Evolutionary conservation across 2,888 invertebrate genomes (phyloP).

Genomic region (Brachycybe producta): DNA sequence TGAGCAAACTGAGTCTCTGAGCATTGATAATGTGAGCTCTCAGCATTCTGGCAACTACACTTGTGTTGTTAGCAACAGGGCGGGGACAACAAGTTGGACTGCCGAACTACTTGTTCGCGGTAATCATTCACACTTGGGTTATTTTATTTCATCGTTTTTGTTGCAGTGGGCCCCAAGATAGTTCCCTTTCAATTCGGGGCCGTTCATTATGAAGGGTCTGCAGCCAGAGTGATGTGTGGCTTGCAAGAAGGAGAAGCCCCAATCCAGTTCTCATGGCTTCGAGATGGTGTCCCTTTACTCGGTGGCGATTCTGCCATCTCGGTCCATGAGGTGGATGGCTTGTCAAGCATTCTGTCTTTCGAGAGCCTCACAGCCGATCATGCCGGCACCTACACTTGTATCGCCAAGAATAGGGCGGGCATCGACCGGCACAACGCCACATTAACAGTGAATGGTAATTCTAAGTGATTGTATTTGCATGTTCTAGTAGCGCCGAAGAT

Average conservation of each 20-base stretch:
- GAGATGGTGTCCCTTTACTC: slow-evolving; percentile 45
- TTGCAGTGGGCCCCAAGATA: slow-evolving; percentile 35
- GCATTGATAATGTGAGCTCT: slow-evolving; percentile 30
- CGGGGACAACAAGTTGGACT: slow-evolving; percentile 9
- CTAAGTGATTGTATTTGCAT: slow-evolving; percentile 19
- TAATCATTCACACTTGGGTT: not conserved
- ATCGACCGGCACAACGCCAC: not conserved
- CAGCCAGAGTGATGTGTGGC: slow-evolving; percentile 65
- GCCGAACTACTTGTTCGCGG: slow-evolving; percentile 14
- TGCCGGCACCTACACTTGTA: slow-evolving; percentile 6
- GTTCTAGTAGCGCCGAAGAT: slow-evolving; percentile 17
- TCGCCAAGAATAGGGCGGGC: slow-evolving; percentile 2
- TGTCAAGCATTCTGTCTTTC: slow-evolving; percentile 6
- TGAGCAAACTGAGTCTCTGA: slow-evolving; percentile 29
- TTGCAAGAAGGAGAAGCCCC: slow-evolving; percentile 68
- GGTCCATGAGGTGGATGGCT: slow-evolving; percentile 3
- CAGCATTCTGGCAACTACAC: slow-evolving; percentile 33
- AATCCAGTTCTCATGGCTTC: slow-evolving; percentile 63
- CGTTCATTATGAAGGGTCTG: slow-evolving; percentile 59
- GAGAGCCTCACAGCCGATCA: not conserved
- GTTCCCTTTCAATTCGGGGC: slow-evolving; percentile 72
- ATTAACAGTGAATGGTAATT: slow-evolving; percentile 10
- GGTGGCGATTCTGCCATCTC: not conserved
- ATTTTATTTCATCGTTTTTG: not conserved
- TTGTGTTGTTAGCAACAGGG: slow-evolving; percentile 22